Percentiles rank a stretch among this genome's conserved stretches.
These are phyloP conservation scores for Chalcosyrphus nemorum DNA, from an alignment of 2,888 invertebrate genomes.

Conservation along the genomic window DNA sequence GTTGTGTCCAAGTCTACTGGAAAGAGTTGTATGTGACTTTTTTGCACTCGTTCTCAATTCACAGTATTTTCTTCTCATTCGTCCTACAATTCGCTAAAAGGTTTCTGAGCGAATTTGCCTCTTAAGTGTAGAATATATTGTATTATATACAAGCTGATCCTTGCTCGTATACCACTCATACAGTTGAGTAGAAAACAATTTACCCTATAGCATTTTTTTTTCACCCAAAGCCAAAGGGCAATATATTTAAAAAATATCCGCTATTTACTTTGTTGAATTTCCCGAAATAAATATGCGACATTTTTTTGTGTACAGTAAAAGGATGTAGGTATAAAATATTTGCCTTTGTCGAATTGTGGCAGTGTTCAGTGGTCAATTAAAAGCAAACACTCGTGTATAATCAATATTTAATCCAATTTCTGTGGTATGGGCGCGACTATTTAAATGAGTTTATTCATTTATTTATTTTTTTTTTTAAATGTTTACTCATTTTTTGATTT, in stretches of 20 bases:
- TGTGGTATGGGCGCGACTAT: background rate
- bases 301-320: background rate
- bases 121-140: no score
- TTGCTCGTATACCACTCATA: no score
- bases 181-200: no score
- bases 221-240: background rate
- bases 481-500: slow-evolving; percentile 49
- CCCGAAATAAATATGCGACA: background rate
- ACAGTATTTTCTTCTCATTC: no score
- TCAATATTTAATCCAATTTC: slow-evolving; percentile 38
- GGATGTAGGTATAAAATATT: background rate
- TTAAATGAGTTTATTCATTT: slow-evolving; percentile 49
- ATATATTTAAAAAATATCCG: background rate
- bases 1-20: no score
- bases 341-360: slow-evolving; percentile 2
- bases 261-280: background rate
- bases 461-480: slow-evolving; percentile 44
- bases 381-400: slow-evolving; percentile 12
- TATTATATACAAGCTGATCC: no score
- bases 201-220: background rate
- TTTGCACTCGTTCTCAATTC: no score
- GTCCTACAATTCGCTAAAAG: no score
- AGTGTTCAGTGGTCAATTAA: slow-evolving; percentile 37
- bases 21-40: no score
- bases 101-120: no score